phyloP scores from a whole-genome alignment of 2,888 invertebrate species.

The Halictus ligatus region DNA sequence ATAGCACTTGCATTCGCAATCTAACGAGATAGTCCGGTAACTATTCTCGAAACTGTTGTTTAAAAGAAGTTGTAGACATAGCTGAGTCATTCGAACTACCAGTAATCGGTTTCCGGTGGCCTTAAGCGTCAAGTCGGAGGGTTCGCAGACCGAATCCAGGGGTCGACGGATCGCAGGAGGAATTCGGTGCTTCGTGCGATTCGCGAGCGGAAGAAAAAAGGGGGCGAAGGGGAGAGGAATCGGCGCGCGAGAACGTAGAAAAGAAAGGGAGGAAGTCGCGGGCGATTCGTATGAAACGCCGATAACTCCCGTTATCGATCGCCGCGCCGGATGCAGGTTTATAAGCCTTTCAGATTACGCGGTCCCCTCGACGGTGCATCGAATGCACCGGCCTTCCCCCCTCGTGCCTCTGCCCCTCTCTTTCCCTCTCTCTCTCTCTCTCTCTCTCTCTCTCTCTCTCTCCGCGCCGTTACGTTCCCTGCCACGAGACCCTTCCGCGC shows the following conservation, averaged over 20 bases:
- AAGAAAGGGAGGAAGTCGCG: constrained; percentile 52
- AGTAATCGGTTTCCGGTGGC: neutral
- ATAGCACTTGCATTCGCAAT: neutral
- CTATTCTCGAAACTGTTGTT: neutral
- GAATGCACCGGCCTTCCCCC: constrained; percentile 57
- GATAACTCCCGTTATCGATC: constrained; percentile 79
- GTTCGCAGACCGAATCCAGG: neutral
- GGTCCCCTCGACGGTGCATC: constrained; percentile 71
- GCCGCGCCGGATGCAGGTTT: constrained; percentile 78
- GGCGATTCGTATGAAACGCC: constrained; percentile 72
- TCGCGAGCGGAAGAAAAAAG: neutral
- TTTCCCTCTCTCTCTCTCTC: neutral
- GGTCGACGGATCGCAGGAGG: neutral
- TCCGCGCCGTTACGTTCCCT: constrained; percentile 49
- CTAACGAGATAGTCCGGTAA: neutral
- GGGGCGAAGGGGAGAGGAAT: constrained; percentile 17
- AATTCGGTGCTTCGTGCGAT: neutral
- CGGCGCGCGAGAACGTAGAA: constrained; percentile 47
- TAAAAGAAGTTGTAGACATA: neutral
- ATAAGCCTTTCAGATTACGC: constrained; percentile 79
- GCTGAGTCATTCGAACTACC: neutral
- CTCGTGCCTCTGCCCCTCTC: neutral
- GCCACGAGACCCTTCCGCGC: constrained; percentile 59
- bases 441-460: neutral
- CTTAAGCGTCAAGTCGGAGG: neutral